Conservation (phyloP, 23 tunicate species). For the Oikopleura dioica region DNA sequence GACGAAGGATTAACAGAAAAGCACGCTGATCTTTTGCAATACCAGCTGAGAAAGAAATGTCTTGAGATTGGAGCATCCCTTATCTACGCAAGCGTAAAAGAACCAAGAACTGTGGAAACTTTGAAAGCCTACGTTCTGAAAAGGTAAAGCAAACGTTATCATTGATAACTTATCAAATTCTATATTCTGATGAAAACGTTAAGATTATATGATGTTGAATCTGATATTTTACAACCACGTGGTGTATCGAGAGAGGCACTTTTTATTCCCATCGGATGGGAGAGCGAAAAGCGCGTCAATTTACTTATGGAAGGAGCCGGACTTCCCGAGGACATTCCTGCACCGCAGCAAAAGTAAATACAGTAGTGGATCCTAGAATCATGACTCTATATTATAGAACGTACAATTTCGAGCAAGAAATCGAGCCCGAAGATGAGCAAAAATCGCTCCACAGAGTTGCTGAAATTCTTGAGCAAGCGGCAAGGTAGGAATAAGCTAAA, state of each 20-base stretch:
- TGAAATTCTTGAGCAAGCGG: neutral
- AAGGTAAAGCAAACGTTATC: neutral
- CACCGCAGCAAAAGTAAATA: conserved; percentile 23
- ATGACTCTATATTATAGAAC: neutral
- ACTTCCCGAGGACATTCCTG: conserved; percentile 33
- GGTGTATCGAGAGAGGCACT: conserved; percentile 7
- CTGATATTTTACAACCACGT: neutral
- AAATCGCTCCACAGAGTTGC: conserved; percentile 26
- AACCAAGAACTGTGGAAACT: neutral
- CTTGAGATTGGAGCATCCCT: neutral
- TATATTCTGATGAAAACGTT: neutral
- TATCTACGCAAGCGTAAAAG: neutral
- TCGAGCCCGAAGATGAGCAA: conserved; percentile 78
- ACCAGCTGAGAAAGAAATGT: neutral
- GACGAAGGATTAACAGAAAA: neutral
- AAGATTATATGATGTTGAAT: neutral
- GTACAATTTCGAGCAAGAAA: conserved; percentile 17
- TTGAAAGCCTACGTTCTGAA: conserved; percentile 2
- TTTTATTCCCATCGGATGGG: conserved; percentile 69
- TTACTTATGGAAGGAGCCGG: conserved; percentile 37
- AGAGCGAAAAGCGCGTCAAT: conserved; percentile 51
- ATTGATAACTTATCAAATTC: neutral
- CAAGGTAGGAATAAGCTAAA: conserved; percentile 3
- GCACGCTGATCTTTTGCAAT: neutral
- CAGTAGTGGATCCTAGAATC: neutral